Evolutionary conservation across 2,888 invertebrate genomes (phyloP).

Genomic region (Sympetrum striolatum): DNA sequence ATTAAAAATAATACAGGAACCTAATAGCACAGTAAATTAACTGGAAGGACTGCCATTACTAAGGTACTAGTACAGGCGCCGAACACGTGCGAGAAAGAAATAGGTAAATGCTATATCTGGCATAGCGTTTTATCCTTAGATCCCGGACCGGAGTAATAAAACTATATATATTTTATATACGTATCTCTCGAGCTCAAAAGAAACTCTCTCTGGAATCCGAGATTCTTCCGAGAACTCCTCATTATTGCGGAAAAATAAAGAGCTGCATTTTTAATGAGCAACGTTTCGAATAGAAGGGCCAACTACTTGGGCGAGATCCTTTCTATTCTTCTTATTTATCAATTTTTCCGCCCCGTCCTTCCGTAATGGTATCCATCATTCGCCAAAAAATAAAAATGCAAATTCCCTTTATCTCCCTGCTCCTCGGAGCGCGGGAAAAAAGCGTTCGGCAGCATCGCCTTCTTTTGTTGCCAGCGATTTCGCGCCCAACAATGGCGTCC

Average conservation of each 20-base stretch:
- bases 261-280: neutral
- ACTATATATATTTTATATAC: neutral
- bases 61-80: too few species aligned
- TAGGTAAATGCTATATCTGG: neutral
- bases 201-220: neutral
- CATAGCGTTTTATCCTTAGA: neutral
- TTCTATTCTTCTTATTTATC: neutral
- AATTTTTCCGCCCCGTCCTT: neutral
- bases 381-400: neutral
- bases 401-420: neutral
- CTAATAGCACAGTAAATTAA: too few species aligned
- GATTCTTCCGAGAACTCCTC: neutral
- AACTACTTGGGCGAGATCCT: neutral
- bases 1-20: too few species aligned
- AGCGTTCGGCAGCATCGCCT: neutral
- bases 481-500: neutral
- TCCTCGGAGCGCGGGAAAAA: neutral
- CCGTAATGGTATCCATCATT: neutral
- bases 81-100: too few species aligned
- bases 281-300: neutral
- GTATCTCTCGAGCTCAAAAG: neutral
- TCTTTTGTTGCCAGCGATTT: neutral
- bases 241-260: neutral
- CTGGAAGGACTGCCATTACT: too few species aligned
- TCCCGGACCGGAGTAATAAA: neutral